Conservation (phyloP, 1,140 invertebrate genomes). For the Pygmarrhopalites habei region DNA sequence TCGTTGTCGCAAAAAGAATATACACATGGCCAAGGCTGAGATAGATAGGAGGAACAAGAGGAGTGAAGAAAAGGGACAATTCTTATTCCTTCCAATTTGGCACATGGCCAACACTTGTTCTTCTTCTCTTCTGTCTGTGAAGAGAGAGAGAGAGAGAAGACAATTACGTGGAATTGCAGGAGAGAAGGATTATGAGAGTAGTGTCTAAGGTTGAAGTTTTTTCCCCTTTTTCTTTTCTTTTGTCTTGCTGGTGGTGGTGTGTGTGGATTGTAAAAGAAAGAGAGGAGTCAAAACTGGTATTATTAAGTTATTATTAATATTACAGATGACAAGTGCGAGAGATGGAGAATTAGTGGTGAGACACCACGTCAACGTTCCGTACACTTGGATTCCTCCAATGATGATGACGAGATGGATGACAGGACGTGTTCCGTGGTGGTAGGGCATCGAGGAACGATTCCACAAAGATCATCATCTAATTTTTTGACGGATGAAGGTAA, state of each 20-base stretch:
- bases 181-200: background rate
- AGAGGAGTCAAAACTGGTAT: no score
- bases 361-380: background rate
- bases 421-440: background rate
- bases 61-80: constrained; percentile 7
- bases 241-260: no score
- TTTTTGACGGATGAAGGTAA: constrained; percentile 13
- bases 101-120: background rate
- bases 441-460: background rate
- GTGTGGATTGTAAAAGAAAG: no score
- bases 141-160: no score
- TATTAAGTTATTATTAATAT: constrained; percentile 8
- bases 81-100: background rate
- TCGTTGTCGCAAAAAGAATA: no score
- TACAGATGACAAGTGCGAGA: constrained; percentile 6
- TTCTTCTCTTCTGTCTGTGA: background rate
- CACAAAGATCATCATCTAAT: constrained; percentile 12
- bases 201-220: no score
- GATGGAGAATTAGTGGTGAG: background rate
- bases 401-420: constrained; percentile 14
- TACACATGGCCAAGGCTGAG: no score
- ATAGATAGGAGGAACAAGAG: background rate
- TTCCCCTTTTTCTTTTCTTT: no score
- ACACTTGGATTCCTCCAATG: background rate
- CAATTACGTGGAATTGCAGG: background rate